Base-by-base conservation (phyloP, 2,888 invertebrate genomes). In the Amiota minor region DNA sequence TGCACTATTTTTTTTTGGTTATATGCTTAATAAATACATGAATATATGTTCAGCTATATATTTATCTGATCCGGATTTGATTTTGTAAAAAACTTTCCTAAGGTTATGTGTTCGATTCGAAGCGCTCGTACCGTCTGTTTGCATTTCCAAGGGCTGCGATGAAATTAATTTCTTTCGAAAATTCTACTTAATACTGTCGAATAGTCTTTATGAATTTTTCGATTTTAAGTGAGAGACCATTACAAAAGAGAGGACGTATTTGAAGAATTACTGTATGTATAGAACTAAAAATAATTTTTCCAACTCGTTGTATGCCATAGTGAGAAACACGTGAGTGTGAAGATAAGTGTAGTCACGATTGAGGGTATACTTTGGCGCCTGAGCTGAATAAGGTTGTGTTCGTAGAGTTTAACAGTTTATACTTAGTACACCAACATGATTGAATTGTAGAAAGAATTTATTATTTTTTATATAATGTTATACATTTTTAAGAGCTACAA, bases 51-150 rank as follows among this genome's bases (percentile, higher is more conserved):
- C 14, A 67, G 16, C n/a, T 67, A 67, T 67, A 67, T 67, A 14
- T 67, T 35, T 20, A 65, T 49, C 35, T 65, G 46, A 20, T 16
- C 59, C 59, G 47, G 11, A 65, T 65, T 47, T 49, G 14, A 35
- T 14, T 62, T 62, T 45, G 23, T 35, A 14, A 53, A 53, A 10
- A 16, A 12, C 35, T 68, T 68, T 68, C 47, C 65, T 65, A 18
- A 23, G 62, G 62, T 62, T 59, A 11, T 68, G 50, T 53, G 67
- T 47, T 68, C 67, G 23, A 23, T 68, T 53, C 50, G 67, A 20
- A 50, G 53, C 50, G 67, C 67, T 68, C 67, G 67, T 68, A 53
- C 67, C 50, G 16, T 68, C 67, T 68, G 67, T 62, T 35, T 18
- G 35, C 62, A 12, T 35, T 59, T 11, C 18, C 59, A 16, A 56